Evolutionary conservation across 2,888 invertebrate genomes (phyloP).

Genomic region (Athrips mouffetella): DNA sequence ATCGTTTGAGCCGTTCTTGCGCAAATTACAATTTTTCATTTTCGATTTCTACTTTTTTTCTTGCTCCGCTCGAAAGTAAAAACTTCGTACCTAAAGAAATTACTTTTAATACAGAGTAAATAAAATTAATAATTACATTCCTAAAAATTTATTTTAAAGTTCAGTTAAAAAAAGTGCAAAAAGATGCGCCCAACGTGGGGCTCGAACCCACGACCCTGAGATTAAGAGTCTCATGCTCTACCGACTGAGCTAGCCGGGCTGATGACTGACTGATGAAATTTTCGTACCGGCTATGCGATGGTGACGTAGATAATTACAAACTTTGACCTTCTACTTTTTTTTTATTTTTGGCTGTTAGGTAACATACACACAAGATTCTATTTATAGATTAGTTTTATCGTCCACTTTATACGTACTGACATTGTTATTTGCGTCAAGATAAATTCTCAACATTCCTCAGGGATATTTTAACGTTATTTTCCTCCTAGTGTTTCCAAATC

Average conservation of each 20-base stretch:
- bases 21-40: too few relatives aligned
- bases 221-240: slow-evolving; percentile 82
- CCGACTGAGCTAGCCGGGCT: slow-evolving; percentile 79
- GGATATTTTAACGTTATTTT: neutral
- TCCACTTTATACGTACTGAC: neutral
- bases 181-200: slow-evolving; percentile 79
- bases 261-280: neutral
- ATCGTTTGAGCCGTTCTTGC: too few relatives aligned
- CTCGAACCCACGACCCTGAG: slow-evolving; percentile 82
- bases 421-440: neutral
- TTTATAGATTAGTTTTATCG: neutral
- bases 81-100: too few relatives aligned
- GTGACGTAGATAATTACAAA: neutral
- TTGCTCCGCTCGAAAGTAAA: too few relatives aligned
- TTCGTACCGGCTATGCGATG: neutral
- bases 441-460: neutral
- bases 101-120: too few relatives aligned
- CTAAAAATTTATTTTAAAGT: slow-evolving; percentile 20
- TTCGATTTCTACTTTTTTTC: too few relatives aligned
- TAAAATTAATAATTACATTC: neutral
- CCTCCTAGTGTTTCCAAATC: slow-evolving; percentile 32
- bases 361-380: neutral
- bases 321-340: too few relatives aligned
- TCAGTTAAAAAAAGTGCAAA: slow-evolving; percentile 16
- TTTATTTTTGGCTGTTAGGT: neutral